Base-by-base conservation (phyloP, 92 coral and sea anemone species). In the Palythoa heliodiscus region DNA sequence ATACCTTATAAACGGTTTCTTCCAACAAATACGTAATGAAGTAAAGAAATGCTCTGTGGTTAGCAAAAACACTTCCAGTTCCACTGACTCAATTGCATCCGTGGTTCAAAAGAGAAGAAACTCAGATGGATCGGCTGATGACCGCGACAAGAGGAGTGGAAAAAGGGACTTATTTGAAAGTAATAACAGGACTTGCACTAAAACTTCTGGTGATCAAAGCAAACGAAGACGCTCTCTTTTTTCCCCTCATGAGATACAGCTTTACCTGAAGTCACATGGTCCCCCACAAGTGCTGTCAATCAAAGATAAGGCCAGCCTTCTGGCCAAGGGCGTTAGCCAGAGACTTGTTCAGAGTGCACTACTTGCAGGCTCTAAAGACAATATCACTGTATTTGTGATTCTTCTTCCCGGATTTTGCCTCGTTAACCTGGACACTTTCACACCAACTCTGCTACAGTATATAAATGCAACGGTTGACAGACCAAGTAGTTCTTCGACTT, bases 281-380 rank as follows among this genome's bases (percentile, higher is more conserved):
- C 17, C 29, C 7, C 83, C 58, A 38, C 82, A 91, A 24, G 61
- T 74, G 71, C 83, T 84, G 25, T 87, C 86, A 22, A 71, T 67
- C 61, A 82, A 88, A 6, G 98, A 97, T 50, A 95, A 90, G 50
- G 93, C 93, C 85, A 89, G 92, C 11, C 77, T 97, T 40, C 79
- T 97, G 72, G 98, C 97, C 55, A 93, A 91, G 89, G 82, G 82
- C 60, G 69, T 97, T 15, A 86, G 96, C 73, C 92, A 92, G 86
- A 92, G 99, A 78, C 92, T 97, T 14, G 94, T 97, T 38, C 93
- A 91, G 75, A 88, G 95, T 72, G 95, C 98, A n/a, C 81, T 97
- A 55, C 76, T 95, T 16, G 98, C 99, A n/a, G 99, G 95, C 9
- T 90, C 97, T 9, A 84, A 91, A 52, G 95, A 90, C 82, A 91